These are phyloP conservation scores for Pempheris klunzingeri DNA, from an alignment of 2,797 vertebrate genomes.

Conservation along the genomic window DNA sequence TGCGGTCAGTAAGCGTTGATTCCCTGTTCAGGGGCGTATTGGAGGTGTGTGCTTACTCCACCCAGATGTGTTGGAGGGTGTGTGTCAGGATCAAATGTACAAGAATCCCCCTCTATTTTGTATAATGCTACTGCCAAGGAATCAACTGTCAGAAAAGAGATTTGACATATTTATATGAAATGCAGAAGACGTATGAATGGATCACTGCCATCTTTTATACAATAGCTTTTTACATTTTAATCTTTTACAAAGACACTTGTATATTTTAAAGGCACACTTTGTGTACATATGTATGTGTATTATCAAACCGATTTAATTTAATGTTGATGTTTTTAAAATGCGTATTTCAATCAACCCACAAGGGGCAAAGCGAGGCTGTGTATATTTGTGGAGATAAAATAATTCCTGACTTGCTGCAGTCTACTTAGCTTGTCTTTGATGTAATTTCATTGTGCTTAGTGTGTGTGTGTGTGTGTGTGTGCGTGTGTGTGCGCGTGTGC, in stretches of 20 bases:
- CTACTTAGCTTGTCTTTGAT: conserved; percentile 86
- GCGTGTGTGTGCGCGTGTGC: background rate
- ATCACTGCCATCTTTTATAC: conserved; percentile 97
- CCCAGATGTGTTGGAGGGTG: conserved; percentile 44
- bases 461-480: conserved; percentile 27
- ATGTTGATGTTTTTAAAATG: conserved; percentile 82
- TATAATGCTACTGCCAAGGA: conserved; percentile 80
- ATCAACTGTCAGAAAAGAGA: conserved; percentile 75
- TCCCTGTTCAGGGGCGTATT: conserved; percentile 26
- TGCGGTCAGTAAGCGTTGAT: conserved; percentile 39
- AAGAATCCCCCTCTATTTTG: conserved; percentile 69
- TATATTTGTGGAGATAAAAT: conserved; percentile 84
- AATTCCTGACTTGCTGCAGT: conserved; percentile 89
- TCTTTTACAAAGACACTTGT: conserved; percentile 92
- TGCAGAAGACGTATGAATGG: conserved; percentile 79
- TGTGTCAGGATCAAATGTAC: conserved; percentile 61
- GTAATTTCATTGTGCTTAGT: conserved; percentile 81
- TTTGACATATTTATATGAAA: conserved; percentile 90
- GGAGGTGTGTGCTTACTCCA: conserved; percentile 38
- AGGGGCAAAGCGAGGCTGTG: conserved; percentile 86
- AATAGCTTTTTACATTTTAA: conserved; percentile 89
- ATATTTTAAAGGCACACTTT: conserved; percentile 88
- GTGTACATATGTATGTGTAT: conserved; percentile 88
- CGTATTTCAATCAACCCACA: conserved; percentile 83
- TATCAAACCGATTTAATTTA: conserved; percentile 84